A percentile compares a stretch with the other conserved stretches of the same genome.
Evolutionary conservation across 2,113 vertebrate species (phyloP).

Genomic region (Ceratotherium simum): DNA sequence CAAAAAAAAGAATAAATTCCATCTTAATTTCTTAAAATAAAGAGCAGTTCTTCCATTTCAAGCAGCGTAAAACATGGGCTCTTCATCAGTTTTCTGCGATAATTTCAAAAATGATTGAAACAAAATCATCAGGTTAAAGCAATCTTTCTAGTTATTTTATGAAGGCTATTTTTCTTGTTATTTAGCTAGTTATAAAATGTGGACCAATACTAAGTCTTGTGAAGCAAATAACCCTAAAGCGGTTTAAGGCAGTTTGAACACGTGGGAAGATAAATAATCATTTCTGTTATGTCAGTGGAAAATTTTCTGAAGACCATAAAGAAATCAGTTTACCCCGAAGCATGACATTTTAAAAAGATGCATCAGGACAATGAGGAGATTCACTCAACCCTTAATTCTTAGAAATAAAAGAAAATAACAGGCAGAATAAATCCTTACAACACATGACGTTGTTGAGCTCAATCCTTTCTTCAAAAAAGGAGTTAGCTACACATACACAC

Average conservation of each 20-base stretch:
- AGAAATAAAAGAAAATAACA: constrained; percentile 60
- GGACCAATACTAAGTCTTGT: constrained; percentile 69
- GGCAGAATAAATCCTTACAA: constrained; percentile 54
- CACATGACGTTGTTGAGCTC: constrained; percentile 8
- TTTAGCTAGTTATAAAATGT: constrained; percentile 73
- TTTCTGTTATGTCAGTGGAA: constrained; percentile 75
- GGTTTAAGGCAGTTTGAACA: constrained; percentile 63
- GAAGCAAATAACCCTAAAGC: constrained; percentile 76
- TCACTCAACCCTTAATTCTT: constrained; percentile 68
- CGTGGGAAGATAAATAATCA: constrained; percentile 74
- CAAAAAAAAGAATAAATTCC: background rate
- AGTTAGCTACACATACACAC: background rate
- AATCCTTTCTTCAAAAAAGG: background rate
- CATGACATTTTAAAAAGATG: constrained; percentile 73
- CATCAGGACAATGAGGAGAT: constrained; percentile 54
- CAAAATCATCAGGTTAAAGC: constrained; percentile 47
- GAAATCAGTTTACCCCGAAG: constrained; percentile 74
- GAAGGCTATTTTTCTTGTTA: constrained; percentile 38
- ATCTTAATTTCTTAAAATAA: constrained; percentile 38
- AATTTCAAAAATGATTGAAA: constrained; percentile 61
- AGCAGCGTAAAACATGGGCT: background rate
- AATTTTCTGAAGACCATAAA: constrained; percentile 75
- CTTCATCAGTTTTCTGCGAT: background rate
- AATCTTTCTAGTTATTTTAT: constrained; percentile 45
- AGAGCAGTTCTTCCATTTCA: background rate